Evolutionary conservation across 2,113 vertebrate genomes (phyloP).

Genomic region (Centropristis striata): DNA sequence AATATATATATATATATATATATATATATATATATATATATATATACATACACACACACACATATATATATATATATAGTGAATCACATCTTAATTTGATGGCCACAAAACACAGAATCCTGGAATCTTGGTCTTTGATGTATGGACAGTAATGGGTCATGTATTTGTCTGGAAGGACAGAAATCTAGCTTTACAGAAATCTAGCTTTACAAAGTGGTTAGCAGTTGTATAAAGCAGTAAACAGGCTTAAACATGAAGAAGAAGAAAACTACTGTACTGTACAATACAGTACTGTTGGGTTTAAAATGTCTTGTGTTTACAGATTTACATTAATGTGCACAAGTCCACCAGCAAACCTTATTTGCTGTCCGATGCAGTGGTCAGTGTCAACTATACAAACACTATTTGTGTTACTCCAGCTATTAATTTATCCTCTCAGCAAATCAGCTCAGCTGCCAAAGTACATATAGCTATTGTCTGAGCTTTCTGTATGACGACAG

Average conservation of each 20-base stretch:
- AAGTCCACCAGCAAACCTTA: not conserved
- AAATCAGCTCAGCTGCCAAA: slow-evolving; percentile 18
- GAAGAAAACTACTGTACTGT: too few species aligned
- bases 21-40: too few species aligned
- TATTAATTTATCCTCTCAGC: slow-evolving; percentile 15
- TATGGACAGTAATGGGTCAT: not conserved
- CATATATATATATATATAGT: too few species aligned
- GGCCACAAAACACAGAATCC: not conserved
- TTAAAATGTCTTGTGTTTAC: not conserved
- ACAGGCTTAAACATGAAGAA: not conserved
- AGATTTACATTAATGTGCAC: not conserved
- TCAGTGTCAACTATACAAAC: not conserved
- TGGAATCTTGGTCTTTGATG: not conserved
- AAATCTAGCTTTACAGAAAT: not conserved
- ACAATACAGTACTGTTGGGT: not conserved
- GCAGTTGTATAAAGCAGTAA: not conserved
- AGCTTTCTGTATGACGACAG: not conserved
- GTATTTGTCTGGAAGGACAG: not conserved
- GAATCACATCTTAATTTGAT: not conserved
- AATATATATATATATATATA: too few species aligned
- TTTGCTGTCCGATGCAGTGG: not conserved
- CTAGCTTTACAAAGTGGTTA: not conserved
- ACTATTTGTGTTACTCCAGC: not conserved
- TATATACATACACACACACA: too few species aligned
- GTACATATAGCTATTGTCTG: slow-evolving; percentile 3